Base-by-base conservation (phyloP, 2,797 vertebrate species). In the Semotilus atromaculatus region DNA sequence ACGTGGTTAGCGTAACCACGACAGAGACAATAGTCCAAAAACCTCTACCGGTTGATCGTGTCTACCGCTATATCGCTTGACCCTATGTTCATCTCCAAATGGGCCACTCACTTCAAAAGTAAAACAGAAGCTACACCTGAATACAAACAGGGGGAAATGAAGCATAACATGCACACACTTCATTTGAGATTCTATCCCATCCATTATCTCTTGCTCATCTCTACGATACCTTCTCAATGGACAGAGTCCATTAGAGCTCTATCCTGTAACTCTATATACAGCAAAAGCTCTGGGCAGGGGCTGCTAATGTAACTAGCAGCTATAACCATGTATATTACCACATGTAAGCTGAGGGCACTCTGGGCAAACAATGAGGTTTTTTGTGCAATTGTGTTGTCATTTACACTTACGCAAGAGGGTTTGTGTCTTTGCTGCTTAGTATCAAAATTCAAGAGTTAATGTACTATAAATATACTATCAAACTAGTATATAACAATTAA, bases 181-280 rank as follows among this genome's bases (percentile, higher is more conserved):
- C 86, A 89, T 89, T 84, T 84, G 55, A 11, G 70, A 89, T 76
- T 89, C 78, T 78, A 86, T 82, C 77, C 83, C 85, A 77, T 88
- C 81, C 84, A 89, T 90, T 85, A 87, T 58, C 86, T 81, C 70
- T 34, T 85, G 73, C 71, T 89, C 85, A 75, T 74, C 78, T 84
- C 60, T 2, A 81, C 70, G 72, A 84, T 73, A 88, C 81, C 77
- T 29, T 67, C 67, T 86, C 78, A 78, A 84, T 84, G 77, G 80
- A 77, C 58, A 83, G 75, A 81, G 68, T 62, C 85, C 88, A 90
- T 89, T 88, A 88, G 81, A 62, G 83, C 81, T 51, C 74, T 48
- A 40, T 83, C 81, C 80, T 70, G 85, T 87, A 88, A 89, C 66
- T 43, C 40, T 80, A 89, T 29, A 80, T 71, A 72, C 72, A 62